These are phyloP conservation scores for Artemia sinica DNA, from an alignment of 2,888 invertebrate species.

Conservation along the genomic window DNA sequence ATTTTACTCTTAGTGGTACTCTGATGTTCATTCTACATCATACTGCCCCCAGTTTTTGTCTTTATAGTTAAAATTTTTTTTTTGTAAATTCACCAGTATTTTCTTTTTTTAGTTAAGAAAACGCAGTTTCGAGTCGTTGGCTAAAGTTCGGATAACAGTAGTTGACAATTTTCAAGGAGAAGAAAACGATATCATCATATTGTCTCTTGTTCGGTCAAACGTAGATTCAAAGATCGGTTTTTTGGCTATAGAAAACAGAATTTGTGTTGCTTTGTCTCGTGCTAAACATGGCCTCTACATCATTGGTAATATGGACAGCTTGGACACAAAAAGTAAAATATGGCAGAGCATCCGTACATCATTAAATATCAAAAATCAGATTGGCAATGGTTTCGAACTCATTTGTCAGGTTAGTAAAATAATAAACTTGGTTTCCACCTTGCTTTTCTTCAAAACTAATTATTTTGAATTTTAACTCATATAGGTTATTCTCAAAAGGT, in stretches of 20 bases:
- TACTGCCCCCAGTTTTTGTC: no score
- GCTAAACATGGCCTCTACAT: slow-evolving; percentile 52
- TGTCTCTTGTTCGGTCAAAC: slow-evolving; percentile 62
- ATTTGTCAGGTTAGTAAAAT: slow-evolving; percentile 24
- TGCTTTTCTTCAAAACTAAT: no score
- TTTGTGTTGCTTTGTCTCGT: slow-evolving; percentile 59
- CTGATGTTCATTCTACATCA: no score
- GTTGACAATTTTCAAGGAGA: slow-evolving; percentile 68
- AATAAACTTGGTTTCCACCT: no score
- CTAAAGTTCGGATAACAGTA: slow-evolving; percentile 43
- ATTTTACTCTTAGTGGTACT: no score
- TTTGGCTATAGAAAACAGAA: slow-evolving; percentile 47
- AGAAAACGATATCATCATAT: slow-evolving; percentile 55
- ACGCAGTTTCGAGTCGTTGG: slow-evolving; percentile 29
- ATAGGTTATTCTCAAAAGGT: no score
- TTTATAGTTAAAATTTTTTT: no score
- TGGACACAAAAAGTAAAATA: slow-evolving; percentile 26
- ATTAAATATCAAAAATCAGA: slow-evolving; percentile 23
- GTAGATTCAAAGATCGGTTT: slow-evolving; percentile 48
- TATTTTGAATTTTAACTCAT: no score
- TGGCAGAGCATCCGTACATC: slow-evolving; percentile 27
- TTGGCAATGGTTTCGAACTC: slow-evolving; percentile 25
- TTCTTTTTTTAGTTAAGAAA: slow-evolving; percentile 27
- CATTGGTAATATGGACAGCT: slow-evolving; percentile 44
- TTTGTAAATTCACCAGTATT: no score